Conservation (phyloP, 2,113 vertebrate species). For the Delphinapterus leucas region DNA sequence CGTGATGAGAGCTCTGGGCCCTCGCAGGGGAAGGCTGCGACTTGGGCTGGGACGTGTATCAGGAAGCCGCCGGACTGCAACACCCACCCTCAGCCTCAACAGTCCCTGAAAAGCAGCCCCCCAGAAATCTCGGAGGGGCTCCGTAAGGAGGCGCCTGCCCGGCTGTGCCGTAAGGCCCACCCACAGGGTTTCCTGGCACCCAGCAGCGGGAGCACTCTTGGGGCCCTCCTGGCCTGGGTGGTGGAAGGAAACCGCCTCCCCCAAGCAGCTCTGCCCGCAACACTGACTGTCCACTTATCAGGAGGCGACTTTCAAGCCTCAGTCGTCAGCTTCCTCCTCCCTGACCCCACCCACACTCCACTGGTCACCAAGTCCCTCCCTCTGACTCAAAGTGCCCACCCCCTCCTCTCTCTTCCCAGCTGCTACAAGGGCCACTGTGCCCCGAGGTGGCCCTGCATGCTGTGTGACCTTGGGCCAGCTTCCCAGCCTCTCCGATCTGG, state of each 20-base stretch:
- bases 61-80: not conserved
- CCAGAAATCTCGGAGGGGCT: not conserved
- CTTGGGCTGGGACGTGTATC: not conserved
- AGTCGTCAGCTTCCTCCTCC: not conserved
- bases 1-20: not conserved
- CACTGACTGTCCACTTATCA: not conserved
- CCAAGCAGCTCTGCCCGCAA: not conserved
- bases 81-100: not conserved
- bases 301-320: not conserved
- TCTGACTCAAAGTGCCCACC: not conserved
- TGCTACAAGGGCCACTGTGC: not conserved
- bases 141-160: not conserved
- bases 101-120: not conserved
- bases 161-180: not conserved
- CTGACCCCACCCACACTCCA: not conserved
- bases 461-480: not conserved
- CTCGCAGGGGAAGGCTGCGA: rapidly evolving
- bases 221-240: not conserved
- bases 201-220: not conserved
- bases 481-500: not conserved
- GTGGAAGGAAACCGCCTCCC: not conserved
- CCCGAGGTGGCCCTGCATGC: not conserved
- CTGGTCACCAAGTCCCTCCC: not conserved
- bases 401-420: not conserved
- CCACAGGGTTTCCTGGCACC: not conserved